phyloP scores from a whole-genome alignment of 2,888 invertebrate genomes.

The Tipula vernalis region DNA sequence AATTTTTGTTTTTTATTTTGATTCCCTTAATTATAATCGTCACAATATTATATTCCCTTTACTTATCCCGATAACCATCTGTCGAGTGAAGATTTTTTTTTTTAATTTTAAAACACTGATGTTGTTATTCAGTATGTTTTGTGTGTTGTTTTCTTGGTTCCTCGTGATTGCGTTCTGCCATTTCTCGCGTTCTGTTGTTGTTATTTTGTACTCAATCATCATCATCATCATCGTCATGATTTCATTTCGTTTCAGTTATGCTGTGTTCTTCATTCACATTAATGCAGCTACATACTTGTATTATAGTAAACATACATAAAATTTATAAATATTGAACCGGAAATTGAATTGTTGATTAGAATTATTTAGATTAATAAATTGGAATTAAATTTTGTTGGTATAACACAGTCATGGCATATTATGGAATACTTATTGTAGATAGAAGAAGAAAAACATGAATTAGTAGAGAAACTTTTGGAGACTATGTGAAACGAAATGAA shows the following conservation, averaged over 20 bases:
- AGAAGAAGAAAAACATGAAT: not conserved
- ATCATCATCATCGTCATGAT: not conserved
- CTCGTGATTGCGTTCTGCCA: not conserved
- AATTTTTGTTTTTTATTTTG: not conserved
- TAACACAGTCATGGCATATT: not conserved
- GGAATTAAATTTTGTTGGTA: not conserved
- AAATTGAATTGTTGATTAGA: not conserved
- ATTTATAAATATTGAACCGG: not conserved
- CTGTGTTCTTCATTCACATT: too few relatives aligned
- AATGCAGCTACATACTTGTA: not conserved
- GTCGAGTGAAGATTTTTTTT: not conserved
- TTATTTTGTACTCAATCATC: not conserved
- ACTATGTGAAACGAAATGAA: too few relatives aligned
- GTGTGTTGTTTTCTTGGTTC: not conserved
- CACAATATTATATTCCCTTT: not conserved
- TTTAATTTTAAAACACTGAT: not conserved
- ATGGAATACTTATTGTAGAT: too few relatives aligned
- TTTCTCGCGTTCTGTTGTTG: not conserved
- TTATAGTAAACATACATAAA: too few relatives aligned
- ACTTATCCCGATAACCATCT: conserved; percentile 1
- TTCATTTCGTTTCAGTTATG: not conserved
- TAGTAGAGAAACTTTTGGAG: too few relatives aligned
- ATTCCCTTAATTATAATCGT: not conserved
- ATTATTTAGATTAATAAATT: not conserved
- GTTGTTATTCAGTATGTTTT: not conserved